Percentiles rank a stretch among this genome's conserved stretches.
Evolutionary conservation across 1,140 invertebrate genomes (phyloP).

Genomic region (Bathynomus jamesi): DNA sequence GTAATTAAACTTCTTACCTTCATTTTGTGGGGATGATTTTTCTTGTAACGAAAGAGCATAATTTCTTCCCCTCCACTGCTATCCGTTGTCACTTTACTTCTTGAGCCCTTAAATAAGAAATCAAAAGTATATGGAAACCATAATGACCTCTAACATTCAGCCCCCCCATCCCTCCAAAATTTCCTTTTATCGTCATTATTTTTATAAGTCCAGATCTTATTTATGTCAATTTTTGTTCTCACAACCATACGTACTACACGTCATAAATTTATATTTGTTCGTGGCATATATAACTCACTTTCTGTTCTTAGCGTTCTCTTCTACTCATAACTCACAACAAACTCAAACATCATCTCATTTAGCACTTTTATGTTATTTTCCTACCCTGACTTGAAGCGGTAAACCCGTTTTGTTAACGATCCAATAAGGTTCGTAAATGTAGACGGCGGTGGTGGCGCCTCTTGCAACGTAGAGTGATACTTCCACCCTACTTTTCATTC

Average conservation of each 20-base stretch:
- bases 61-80: slow-evolving; percentile 54
- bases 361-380: too few relatives aligned
- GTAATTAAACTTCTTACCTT: too few relatives aligned
- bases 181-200: too few relatives aligned
- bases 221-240: too few relatives aligned
- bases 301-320: too few relatives aligned
- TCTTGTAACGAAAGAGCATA: slow-evolving; percentile 61
- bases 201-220: too few relatives aligned
- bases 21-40: slow-evolving; percentile 44
- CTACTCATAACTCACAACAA: too few relatives aligned
- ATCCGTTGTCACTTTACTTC: slow-evolving; percentile 58
- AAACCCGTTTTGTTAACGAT: slow-evolving; percentile 80
- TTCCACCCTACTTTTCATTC: not conserved
- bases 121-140: not conserved
- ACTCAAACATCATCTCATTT: too few relatives aligned
- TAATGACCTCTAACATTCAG: too few relatives aligned
- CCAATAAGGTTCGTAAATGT: slow-evolving; percentile 79
- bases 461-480: not conserved
- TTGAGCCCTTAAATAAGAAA: slow-evolving; percentile 51
- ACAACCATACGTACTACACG: too few relatives aligned
- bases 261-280: too few relatives aligned
- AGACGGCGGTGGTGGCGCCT: slow-evolving; percentile 45
- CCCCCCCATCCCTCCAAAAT: not conserved
- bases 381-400: slow-evolving; percentile 67
- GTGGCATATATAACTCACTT: too few relatives aligned